A percentile compares a stretch with the other conserved stretches of the same genome.
Evolutionary conservation across 2,113 vertebrate genomes (phyloP).

Genomic region (Brevimyrus niger): DNA sequence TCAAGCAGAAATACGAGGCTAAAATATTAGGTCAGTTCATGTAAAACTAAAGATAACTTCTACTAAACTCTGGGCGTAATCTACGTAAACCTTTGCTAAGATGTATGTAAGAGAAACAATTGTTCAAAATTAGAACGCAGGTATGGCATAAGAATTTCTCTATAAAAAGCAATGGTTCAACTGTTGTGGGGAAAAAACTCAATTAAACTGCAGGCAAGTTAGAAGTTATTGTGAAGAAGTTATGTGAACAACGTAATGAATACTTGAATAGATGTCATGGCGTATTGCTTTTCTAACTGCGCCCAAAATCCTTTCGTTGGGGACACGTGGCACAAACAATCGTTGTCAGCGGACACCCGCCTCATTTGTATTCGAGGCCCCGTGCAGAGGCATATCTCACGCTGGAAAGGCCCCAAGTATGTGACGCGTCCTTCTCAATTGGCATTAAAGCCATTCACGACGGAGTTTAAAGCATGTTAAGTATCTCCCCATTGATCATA

Average conservation of each 20-base stretch:
- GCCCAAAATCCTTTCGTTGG: neutral
- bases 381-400: neutral
- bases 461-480: neutral
- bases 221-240: neutral
- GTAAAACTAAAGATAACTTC: neutral
- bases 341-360: neutral
- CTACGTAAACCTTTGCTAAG: neutral
- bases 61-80: neutral
- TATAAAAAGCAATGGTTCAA: neutral
- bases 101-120: neutral
- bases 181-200: neutral
- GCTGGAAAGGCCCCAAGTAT: neutral
- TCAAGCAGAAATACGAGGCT: neutral
- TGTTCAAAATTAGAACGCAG: neutral
- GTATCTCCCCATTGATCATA: slow-evolving; percentile 5
- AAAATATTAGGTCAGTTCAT: neutral
- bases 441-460: slow-evolving; percentile 4
- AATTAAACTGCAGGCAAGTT: neutral
- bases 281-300: neutral
- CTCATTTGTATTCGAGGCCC: slow-evolving; percentile 5
- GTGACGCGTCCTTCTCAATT: neutral
- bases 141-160: neutral
- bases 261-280: slow-evolving; percentile 2
- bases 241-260: neutral
- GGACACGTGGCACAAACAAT: neutral